phyloP scores from a whole-genome alignment of 2,888 invertebrate genomes.

The Pterobdella sp. region DNA sequence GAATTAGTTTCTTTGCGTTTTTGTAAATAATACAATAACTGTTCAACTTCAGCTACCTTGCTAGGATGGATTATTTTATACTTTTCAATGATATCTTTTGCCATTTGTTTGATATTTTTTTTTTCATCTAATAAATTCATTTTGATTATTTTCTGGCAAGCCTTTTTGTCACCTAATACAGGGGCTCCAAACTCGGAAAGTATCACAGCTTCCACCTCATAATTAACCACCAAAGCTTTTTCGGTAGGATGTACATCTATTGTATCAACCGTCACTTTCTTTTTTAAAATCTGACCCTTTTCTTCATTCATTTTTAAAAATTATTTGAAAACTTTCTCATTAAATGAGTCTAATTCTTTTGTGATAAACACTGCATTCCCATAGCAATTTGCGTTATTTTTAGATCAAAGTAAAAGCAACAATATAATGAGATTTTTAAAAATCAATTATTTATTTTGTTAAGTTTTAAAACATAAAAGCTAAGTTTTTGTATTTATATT shows the following conservation, averaged over 20 bases:
- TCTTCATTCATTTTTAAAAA: constrained; percentile 19
- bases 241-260: constrained; percentile 82
- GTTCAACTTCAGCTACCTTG: constrained; percentile 74
- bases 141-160: constrained; percentile 68
- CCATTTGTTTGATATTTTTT: constrained; percentile 70
- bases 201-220: constrained; percentile 77
- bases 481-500: no score
- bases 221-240: constrained; percentile 75
- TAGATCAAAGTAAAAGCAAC: no score
- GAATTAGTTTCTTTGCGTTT: constrained; percentile 59
- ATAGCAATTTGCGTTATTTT: no score
- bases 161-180: constrained; percentile 73
- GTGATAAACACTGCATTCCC: no score
- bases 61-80: constrained; percentile 76
- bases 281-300: constrained; percentile 27
- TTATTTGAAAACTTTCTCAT: no score
- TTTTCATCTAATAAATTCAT: constrained; percentile 70
- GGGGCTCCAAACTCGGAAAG: constrained; percentile 70
- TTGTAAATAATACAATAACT: constrained; percentile 75
- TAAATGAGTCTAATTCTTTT: no score
- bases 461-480: no score
- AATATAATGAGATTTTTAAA: no score
- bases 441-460: no score
- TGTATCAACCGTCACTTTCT: constrained; percentile 58
- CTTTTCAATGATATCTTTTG: constrained; percentile 74